phyloP scores from a whole-genome alignment of 2,888 invertebrate genomes.

The Dolichopus griseipennis region DNA sequence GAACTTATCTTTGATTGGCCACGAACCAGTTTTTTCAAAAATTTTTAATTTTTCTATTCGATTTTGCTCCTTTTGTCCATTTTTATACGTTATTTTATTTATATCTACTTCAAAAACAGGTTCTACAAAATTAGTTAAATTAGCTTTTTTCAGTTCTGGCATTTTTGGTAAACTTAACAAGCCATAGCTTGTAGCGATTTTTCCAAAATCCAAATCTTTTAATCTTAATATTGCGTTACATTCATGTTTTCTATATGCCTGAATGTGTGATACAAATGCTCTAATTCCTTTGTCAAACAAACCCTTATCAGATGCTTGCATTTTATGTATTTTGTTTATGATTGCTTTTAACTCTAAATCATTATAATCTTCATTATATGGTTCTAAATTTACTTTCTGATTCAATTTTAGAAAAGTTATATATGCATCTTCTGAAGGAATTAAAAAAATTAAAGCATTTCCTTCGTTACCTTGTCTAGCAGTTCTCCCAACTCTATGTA shows the following conservation, averaged over 20 bases:
- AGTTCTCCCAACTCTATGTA: conserved; percentile 92
- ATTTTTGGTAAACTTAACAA: conserved; percentile 85
- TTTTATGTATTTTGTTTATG: conserved; percentile 44
- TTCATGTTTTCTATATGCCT: conserved; percentile 92
- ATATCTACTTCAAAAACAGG: conserved; percentile 56
- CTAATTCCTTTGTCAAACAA: conserved; percentile 78
- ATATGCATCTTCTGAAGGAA: conserved; percentile 81
- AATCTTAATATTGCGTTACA: conserved; percentile 78
- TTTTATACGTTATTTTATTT: conserved; percentile 66
- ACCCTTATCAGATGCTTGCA: conserved; percentile 58
- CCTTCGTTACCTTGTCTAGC: conserved; percentile 86
- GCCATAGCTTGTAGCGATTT: conserved; percentile 80
- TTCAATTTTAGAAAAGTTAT: conserved; percentile 82
- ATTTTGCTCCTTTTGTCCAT: conserved; percentile 67
- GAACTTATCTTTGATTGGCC: conserved; percentile 55
- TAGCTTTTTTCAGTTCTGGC: conserved; percentile 79
- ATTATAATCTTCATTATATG: conserved; percentile 17
- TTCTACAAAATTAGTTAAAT: conserved; percentile 41
- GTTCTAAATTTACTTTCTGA: conserved; percentile 61
- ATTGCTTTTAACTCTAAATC: conserved; percentile 21
- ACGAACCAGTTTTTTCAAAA: conserved; percentile 64
- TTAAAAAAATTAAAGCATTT: conserved; percentile 74
- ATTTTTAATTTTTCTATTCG: conserved; percentile 61
- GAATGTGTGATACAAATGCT: conserved; percentile 92
- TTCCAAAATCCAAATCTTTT: conserved; percentile 78